A percentile compares a stretch with the other conserved stretches of the same genome.
Evolutionary conservation across 1,140 invertebrate species (phyloP).

Genomic region (Eriosoma lanigerum): DNA sequence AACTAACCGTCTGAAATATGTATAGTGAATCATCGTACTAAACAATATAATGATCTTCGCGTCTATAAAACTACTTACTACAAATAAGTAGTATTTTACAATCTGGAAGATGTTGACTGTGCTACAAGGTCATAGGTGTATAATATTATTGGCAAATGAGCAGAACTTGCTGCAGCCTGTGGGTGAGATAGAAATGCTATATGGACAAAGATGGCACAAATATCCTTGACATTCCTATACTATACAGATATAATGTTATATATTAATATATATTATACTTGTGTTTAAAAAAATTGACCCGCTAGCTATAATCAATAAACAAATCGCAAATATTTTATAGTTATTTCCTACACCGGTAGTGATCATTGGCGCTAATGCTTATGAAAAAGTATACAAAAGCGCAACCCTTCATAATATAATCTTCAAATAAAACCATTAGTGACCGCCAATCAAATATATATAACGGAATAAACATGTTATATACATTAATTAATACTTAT

Average conservation of each 20-base stretch:
- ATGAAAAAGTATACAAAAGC: too few relatives aligned
- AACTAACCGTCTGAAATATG: neutral
- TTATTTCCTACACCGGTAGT: neutral
- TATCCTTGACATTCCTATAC: conserved; percentile 50
- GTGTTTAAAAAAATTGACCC: neutral
- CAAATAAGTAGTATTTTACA: neutral
- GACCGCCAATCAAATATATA: too few relatives aligned
- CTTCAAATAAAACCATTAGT: too few relatives aligned
- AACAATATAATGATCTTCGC: too few relatives aligned
- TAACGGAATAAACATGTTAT: too few relatives aligned
- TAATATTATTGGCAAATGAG: conserved; percentile 39
- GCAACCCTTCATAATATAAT: too few relatives aligned
- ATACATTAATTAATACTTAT: too few relatives aligned
- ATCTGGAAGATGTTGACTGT: conserved; percentile 20
- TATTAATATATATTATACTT: conserved; percentile 15
- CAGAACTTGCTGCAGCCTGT: conserved; percentile 30
- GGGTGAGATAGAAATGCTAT: conserved; percentile 10
- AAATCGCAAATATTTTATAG: neutral
- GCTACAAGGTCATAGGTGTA: conserved; percentile 29
- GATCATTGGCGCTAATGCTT: too few relatives aligned
- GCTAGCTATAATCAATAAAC: too few relatives aligned
- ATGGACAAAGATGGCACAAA: conserved; percentile 44
- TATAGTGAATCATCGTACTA: neutral
- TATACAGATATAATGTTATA: conserved; percentile 1
- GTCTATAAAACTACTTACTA: conserved; percentile 2